Base-by-base conservation (phyloP, 2,888 invertebrate genomes). In the Herminia tarsipennalis region DNA sequence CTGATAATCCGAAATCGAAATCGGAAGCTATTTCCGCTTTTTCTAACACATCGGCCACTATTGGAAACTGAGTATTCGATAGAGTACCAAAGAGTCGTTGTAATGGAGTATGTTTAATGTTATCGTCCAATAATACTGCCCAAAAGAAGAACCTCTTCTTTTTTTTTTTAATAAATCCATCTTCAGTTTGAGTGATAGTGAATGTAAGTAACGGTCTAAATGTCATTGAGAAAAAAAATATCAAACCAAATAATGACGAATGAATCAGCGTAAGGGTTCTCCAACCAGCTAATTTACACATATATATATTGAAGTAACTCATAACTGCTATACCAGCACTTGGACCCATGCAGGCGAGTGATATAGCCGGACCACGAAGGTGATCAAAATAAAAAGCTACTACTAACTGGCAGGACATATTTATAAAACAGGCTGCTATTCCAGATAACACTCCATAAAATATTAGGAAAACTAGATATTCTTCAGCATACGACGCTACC, bases 351-450 rank as follows among this genome's bases (percentile, higher is more conserved):
- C 79, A 71, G 25, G 85, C 60, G 56, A 89, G 70, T 5, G 89
- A 51, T 55, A 90, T 62, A 8, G 88, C 88, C 22, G 88, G 16
- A 2, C 88, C 73, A 12, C 90, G 76, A 17, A 84, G 62, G 59
- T 60, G 84, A 61, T 89, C 88, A 65, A 91, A 91, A 69, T 91
- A 89, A 73, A 90, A 91, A 9, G 90, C 89, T 1, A 90, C 89
- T 8, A 91, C 73, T 29, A 91, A 64, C 22, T 60, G 59, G 22
- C 82, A 69, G 3, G 84, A 60, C 80, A 91, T 78, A 66, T 84
- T 83, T 18, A 86, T 71, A 8, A 90, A 67, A 42, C 83, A 80
- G 46, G 74, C 88, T 32, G 90, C 90, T 44, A 86, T 62, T 12
- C 90, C 90, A 43, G 81, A 71, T 36, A 78, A 44, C 0, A 70